phyloP scores from a whole-genome alignment of 2,113 vertebrate genomes.

The Chrysochloris asiatica region DNA sequence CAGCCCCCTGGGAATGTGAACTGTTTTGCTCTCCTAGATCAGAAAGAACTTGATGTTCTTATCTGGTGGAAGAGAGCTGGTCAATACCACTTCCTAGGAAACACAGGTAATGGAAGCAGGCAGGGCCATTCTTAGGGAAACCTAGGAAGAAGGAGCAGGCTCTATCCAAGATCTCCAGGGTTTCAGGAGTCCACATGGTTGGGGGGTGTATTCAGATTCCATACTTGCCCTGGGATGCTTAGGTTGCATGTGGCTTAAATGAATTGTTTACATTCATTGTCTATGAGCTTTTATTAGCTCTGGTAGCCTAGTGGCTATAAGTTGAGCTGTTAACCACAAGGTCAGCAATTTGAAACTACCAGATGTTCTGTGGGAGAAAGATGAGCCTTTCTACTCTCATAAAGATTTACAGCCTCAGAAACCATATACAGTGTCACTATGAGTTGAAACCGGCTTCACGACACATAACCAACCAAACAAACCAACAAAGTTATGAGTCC shows the following conservation, averaged over 20 bases:
- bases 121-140: constrained; percentile 63
- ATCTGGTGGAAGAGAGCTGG: constrained; percentile 65
- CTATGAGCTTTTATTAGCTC: constrained; percentile 57
- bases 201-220: constrained; percentile 58
- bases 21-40: constrained; percentile 73
- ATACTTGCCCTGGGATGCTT: constrained; percentile 51
- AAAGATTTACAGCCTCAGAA: too few relatives aligned
- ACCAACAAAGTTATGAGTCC: too few relatives aligned
- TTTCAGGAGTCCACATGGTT: constrained; percentile 68
- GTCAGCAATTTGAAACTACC: too few relatives aligned
- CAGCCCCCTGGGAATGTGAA: constrained; percentile 71
- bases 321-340: too few relatives aligned
- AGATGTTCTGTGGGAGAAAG: too few relatives aligned
- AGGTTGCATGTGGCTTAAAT: constrained; percentile 42
- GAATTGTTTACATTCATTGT: constrained; percentile 63
- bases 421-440: too few relatives aligned
- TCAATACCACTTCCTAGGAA: constrained; percentile 60
- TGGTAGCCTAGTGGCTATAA: too few relatives aligned
- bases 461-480: too few relatives aligned
- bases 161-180: constrained; percentile 43
- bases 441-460: too few relatives aligned
- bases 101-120: too few relatives aligned
- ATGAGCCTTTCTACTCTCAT: too few relatives aligned
- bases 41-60: constrained; percentile 74
- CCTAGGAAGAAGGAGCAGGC: constrained; percentile 59